phyloP scores from a whole-genome alignment of 2,797 vertebrate genomes.

The Enteromius viviparus region DNA sequence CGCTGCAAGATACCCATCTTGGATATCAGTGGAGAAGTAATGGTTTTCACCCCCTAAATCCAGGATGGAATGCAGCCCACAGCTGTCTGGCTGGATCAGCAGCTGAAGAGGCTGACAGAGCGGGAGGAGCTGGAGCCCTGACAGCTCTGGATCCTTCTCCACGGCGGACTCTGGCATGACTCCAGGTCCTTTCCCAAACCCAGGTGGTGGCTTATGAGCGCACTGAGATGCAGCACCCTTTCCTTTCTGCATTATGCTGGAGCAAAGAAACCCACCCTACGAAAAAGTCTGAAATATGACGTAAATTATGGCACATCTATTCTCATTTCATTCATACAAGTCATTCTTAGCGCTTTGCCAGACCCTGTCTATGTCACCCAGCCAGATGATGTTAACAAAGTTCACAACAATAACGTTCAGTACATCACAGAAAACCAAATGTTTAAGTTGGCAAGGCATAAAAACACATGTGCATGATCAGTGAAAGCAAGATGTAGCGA shows the following conservation, averaged over 20 bases:
- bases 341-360: not conserved
- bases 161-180: not conserved
- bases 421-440: conserved; percentile 21
- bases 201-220: conserved; percentile 45
- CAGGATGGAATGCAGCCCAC: conserved; percentile 49
- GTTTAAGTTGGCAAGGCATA: conserved; percentile 7
- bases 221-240: not conserved
- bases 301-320: not conserved
- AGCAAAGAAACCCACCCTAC: conserved; percentile 15
- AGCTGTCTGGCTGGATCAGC: conserved; percentile 56
- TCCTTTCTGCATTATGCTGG: not conserved
- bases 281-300: not conserved
- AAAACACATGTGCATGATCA: conserved; percentile 2
- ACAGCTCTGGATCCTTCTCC: conserved; percentile 29
- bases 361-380: not conserved
- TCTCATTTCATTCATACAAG: not conserved
- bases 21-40: conserved; percentile 45
- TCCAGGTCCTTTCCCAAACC: conserved; percentile 43
- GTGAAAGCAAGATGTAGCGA: not conserved
- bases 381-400: not conserved
- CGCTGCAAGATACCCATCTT: conserved; percentile 47
- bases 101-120: conserved; percentile 38
- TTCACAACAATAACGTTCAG: conserved; percentile 1
- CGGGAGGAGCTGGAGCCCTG: conserved; percentile 29
- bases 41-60: conserved; percentile 47